These are phyloP conservation scores for Canis aureus DNA, from an alignment of 2,113 vertebrate species.

Conservation along the genomic window DNA sequence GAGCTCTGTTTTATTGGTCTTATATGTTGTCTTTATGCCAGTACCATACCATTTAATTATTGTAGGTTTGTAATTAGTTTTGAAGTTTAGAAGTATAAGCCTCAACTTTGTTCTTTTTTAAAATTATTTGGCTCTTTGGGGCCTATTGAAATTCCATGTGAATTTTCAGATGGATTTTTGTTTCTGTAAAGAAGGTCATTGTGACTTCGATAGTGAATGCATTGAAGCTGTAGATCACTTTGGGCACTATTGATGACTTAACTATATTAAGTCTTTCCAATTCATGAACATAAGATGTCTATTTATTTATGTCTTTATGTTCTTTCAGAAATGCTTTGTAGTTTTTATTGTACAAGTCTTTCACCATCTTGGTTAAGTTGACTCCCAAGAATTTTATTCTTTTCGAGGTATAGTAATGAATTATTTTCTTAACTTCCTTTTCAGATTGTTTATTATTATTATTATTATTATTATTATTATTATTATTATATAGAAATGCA, in stretches of 20 bases:
- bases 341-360: not conserved
- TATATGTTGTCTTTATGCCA: not conserved
- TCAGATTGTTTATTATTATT: not conserved
- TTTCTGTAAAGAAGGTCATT: not conserved
- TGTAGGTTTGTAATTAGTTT: not conserved
- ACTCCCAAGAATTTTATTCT: not conserved
- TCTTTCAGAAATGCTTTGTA: not conserved
- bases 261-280: not conserved
- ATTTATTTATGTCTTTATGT: conserved; percentile 5
- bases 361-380: not conserved
- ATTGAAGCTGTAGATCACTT: not conserved
- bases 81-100: not conserved
- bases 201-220: not conserved
- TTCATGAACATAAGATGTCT: not conserved
- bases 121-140: not conserved
- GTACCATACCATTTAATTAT: not conserved
- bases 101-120: conserved; percentile 15
- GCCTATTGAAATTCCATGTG: not conserved
- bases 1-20: not conserved
- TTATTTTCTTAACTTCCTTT: not conserved
- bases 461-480: not conserved
- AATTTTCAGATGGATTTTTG: not conserved
- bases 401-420: not conserved
- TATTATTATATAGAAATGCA: not conserved
- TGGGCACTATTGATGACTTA: not conserved